These are phyloP conservation scores for Ceratosolen fusciceps DNA, from an alignment of 1,140 invertebrate genomes.

Conservation along the genomic window DNA sequence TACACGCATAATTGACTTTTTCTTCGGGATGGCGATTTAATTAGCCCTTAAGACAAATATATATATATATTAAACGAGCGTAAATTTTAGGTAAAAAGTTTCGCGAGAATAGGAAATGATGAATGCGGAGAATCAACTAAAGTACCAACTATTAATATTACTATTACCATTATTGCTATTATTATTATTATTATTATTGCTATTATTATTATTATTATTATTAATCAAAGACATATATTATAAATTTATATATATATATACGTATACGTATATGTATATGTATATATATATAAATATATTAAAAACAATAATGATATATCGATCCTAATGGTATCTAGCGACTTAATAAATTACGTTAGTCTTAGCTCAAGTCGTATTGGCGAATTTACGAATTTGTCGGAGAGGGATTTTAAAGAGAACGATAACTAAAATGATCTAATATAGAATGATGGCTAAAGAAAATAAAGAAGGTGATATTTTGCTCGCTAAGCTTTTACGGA, in stretches of 20 bases:
- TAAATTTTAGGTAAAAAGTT: conserved; percentile 42
- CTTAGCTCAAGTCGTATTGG: conserved; percentile 61
- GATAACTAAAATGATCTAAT: conserved; percentile 19
- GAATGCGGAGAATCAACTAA: conserved; percentile 62
- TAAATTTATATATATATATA: conserved; percentile 55
- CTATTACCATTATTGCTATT: conserved; percentile 43
- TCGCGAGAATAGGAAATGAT: conserved; percentile 53
- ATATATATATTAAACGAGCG: conserved; percentile 39
- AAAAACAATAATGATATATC: conserved; percentile 59
- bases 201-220: conserved; percentile 50
- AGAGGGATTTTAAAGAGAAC: neutral
- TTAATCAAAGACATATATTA: conserved; percentile 58
- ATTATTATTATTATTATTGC: conserved; percentile 42
- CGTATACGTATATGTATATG: too few species aligned
- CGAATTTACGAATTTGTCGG: conserved; percentile 54
- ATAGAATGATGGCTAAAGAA: neutral
- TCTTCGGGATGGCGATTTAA: conserved; percentile 16
- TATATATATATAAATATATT: conserved; percentile 56
- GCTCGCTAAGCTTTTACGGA: conserved; percentile 12
- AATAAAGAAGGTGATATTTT: conserved; percentile 21
- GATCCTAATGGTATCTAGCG: conserved; percentile 61
- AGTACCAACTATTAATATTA: conserved; percentile 64
- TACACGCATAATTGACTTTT: conserved; percentile 32
- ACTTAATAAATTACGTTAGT: conserved; percentile 67
- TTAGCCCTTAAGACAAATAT: neutral